Conservation (phyloP, 2,888 invertebrate genomes). For the Chaitophorus viminalis region DNA sequence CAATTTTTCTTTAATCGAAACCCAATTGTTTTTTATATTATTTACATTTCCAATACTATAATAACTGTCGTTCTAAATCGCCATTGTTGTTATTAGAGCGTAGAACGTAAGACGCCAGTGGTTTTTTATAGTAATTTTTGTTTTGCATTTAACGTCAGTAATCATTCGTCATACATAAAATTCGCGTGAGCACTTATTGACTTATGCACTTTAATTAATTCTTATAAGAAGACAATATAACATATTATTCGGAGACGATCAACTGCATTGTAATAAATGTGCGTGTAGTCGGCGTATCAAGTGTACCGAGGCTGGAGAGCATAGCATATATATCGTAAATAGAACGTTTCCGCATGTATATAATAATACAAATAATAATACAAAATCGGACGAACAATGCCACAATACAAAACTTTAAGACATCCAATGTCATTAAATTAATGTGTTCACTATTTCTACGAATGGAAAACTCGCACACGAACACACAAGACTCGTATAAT, state of each 20-base stretch:
- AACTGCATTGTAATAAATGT: not conserved
- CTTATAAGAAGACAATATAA: too few relatives aligned
- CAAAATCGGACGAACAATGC: conserved; percentile 21
- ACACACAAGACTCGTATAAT: conserved; percentile 5
- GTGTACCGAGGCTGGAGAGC: not conserved
- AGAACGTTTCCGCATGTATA: not conserved
- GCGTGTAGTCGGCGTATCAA: not conserved
- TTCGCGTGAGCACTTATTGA: too few relatives aligned
- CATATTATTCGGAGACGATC: not conserved
- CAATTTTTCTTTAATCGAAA: too few relatives aligned
- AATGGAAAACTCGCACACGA: conserved; percentile 11
- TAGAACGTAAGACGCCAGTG: too few relatives aligned
- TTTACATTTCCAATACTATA: too few relatives aligned
- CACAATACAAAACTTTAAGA: conserved; percentile 37
- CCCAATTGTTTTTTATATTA: too few relatives aligned
- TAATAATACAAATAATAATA: conserved; percentile 20
- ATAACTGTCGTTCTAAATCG: too few relatives aligned
- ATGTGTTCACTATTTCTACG: conserved; percentile 8
- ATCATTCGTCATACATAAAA: too few relatives aligned
- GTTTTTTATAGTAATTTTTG: too few relatives aligned
- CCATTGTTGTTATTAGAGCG: too few relatives aligned
- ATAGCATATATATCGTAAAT: not conserved
- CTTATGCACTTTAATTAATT: too few relatives aligned
- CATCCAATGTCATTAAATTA: conserved; percentile 44
- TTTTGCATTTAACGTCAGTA: too few relatives aligned